Evolutionary conservation across 2,888 invertebrate genomes (phyloP), one percentile per base, ranked within the genome.

Genomic region (Athripsodes cinereus): DNA sequence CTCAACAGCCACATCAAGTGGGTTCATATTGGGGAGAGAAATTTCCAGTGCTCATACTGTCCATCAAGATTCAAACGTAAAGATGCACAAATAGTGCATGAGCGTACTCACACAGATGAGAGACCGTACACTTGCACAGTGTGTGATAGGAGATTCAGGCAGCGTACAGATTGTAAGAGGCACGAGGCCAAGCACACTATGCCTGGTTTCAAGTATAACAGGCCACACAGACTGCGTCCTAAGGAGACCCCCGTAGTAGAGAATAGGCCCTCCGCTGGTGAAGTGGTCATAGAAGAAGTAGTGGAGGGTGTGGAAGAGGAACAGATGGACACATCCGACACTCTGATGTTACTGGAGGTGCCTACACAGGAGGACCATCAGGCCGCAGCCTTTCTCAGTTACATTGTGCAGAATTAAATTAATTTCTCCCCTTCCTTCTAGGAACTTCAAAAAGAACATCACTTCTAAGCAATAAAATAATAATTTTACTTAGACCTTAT

Each of bases 81-180:
- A 18, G 54, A 54, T 16, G 57, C 53, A 8, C 57, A 53, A 50
- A 48, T 60, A 10, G 53, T 60, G 44, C 59, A 60, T 20, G 53
- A 57, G 51, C 46, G 56, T 5, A 56, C 56, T 1, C 56, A 56
- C 51, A 57, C 56, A 5, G 56, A 53, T 22, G 59, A 56, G 53
- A 22, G 53, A 11, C 56, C 53, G 2, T 56, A 53, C 71, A 76
- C 57, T 19, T 60, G 60, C 40, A 34, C 31, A 2, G 52, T 57
- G 6, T 60, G 60, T 48, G 22, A 51, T 31, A 53, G 57, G 10
- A 52, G 26, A 22, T 60, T 60, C 52, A 49, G 57, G 5, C 57
- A 57, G 31, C 57, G 53, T 46, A 57, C 59, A 5, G 59, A 56
- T 46, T 56, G 59, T 44, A 59, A 59, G 50, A 48, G 59, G n/a